These are phyloP conservation scores for Neofelis nebulosa DNA, from an alignment of 2,113 vertebrate genomes.

Conservation along the genomic window DNA sequence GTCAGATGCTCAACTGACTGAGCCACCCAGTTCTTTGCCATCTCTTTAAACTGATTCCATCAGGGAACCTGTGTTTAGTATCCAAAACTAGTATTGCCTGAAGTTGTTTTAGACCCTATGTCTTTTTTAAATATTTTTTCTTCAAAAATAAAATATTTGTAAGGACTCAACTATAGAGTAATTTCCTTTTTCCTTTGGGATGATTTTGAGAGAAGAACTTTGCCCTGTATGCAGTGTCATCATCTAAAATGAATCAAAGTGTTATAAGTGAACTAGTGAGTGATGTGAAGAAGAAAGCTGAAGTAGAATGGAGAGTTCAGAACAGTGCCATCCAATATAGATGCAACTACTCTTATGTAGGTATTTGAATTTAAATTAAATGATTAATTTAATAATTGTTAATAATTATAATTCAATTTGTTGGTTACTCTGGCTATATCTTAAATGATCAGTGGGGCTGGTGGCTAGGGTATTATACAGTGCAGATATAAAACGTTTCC, in stretches of 20 bases:
- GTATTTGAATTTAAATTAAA: neutral
- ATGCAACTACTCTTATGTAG: neutral
- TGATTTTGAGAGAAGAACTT: constrained; percentile 12
- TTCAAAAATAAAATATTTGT: constrained; percentile 31
- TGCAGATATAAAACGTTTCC: neutral
- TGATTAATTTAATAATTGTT: neutral
- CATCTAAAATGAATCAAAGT: neutral
- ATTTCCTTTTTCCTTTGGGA: neutral
- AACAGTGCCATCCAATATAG: neutral
- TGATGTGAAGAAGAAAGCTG: neutral
- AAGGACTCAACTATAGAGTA: neutral
- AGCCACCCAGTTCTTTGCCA: neutral
- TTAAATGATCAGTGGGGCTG: neutral
- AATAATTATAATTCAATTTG: neutral
- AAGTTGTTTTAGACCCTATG: neutral
- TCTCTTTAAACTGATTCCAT: neutral
- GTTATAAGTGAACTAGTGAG: neutral
- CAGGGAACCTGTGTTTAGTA: neutral
- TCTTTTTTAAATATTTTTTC: neutral
- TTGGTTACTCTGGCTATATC: neutral
- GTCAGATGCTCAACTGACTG: no score
- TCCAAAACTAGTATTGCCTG: neutral
- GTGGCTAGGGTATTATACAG: neutral
- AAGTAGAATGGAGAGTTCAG: neutral
- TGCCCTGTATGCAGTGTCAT: neutral